phyloP scores from a whole-genome alignment of 2,797 vertebrate species.

The Varecia variegata region DNA sequence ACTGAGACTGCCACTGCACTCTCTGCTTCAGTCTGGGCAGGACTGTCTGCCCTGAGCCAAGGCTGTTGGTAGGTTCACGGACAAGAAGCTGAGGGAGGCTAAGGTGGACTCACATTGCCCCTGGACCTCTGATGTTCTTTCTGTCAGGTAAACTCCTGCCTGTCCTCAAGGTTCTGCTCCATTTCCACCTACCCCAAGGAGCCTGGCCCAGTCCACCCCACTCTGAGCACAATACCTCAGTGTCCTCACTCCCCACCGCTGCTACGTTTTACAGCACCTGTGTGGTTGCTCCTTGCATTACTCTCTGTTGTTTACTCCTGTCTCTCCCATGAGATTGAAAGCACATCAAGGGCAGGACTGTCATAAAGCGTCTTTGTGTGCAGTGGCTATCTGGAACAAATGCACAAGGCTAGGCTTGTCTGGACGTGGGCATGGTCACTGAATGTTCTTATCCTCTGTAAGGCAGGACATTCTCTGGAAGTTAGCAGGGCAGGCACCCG shows the following conservation, averaged over 20 bases:
- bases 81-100: background rate
- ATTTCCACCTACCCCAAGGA: background rate
- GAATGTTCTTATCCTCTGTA: background rate
- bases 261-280: background rate
- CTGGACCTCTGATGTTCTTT: background rate
- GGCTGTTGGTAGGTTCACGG: background rate
- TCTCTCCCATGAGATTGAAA: background rate
- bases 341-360: background rate
- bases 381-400: background rate
- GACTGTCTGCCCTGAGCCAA: background rate
- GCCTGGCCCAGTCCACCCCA: background rate
- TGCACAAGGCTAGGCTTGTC: conserved; percentile 43
- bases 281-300: background rate
- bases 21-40: background rate
- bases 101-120: background rate
- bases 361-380: conserved; percentile 53
- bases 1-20: background rate
- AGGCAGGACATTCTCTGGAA: background rate
- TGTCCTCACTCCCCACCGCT: background rate
- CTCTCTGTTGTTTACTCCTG: background rate
- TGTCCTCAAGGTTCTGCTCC: background rate
- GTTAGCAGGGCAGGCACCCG: background rate
- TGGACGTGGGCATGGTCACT: background rate
- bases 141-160: background rate
- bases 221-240: background rate